These are phyloP conservation scores for Haplotaxodon microlepis DNA, from an alignment of 2,113 vertebrate species.

Conservation along the genomic window DNA sequence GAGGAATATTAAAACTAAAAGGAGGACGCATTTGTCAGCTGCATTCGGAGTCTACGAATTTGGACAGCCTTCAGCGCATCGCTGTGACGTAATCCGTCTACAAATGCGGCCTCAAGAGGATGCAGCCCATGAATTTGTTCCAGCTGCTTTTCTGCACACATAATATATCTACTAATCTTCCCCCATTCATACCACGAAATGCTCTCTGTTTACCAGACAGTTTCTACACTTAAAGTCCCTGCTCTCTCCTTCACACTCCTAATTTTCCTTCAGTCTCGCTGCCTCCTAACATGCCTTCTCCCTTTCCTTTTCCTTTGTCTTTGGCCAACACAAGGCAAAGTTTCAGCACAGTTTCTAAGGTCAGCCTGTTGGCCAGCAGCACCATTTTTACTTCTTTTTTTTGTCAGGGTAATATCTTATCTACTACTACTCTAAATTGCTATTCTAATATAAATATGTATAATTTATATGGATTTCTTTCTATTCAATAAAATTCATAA, in stretches of 20 bases:
- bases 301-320: not conserved
- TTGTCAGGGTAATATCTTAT: not conserved
- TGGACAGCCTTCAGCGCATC: not conserved
- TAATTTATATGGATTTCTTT: not conserved
- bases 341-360: not conserved
- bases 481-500: not conserved
- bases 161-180: not conserved
- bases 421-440: not conserved
- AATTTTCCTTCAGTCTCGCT: not conserved
- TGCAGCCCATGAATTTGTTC: not conserved
- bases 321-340: not conserved
- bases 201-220: not conserved
- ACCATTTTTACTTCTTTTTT: not conserved
- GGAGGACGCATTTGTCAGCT: not conserved
- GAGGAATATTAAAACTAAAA: not conserved
- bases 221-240: not conserved
- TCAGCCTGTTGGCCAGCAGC: not conserved
- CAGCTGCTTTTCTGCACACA: not conserved
- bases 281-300: not conserved
- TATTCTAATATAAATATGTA: not conserved
- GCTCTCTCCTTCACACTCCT: not conserved
- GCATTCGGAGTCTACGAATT: not conserved
- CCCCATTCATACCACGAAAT: not conserved
- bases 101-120: not conserved
- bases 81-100: not conserved